Percentiles rank a stretch among this genome's conserved stretches.
Evolutionary conservation across 2,888 invertebrate genomes (phyloP).

Genomic region (Polydrusus pterygomalis): DNA sequence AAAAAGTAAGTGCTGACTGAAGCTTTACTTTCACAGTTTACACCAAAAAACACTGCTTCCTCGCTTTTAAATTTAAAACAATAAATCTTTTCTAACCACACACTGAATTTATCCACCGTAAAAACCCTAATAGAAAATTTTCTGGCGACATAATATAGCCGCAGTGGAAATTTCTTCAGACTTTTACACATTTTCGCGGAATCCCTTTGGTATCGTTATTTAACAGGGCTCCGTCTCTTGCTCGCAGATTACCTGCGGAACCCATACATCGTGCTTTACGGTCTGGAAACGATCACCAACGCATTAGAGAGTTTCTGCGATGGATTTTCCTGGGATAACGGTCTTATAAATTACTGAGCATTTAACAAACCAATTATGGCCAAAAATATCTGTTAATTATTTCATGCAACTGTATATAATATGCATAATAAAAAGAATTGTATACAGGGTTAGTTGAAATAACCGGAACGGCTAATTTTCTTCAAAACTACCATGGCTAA

Average conservation of each 20-base stretch:
- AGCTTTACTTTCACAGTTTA: background rate
- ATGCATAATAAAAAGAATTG: no score
- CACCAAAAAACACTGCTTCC: background rate
- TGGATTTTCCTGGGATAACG: conserved; percentile 15
- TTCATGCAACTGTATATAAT: no score
- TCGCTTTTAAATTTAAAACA: background rate
- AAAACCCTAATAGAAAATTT: conserved; percentile 21
- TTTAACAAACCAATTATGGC: background rate
- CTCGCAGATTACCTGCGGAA: conserved; percentile 63
- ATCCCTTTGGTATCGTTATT: conserved; percentile 49
- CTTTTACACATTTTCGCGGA: conserved; percentile 47
- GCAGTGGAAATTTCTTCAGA: conserved; percentile 34
- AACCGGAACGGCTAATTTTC: no score
- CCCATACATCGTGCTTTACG: conserved; percentile 64
- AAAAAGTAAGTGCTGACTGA: no score
- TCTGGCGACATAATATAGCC: conserved; percentile 24
- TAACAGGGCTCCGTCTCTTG: conserved; percentile 32
- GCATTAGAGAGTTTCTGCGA: conserved; percentile 53
- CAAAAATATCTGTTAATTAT: background rate
- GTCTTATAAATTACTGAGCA: background rate
- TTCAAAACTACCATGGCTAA: no score
- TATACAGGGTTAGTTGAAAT: no score
- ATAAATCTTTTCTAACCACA: conserved; percentile 1
- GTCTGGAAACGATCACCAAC: conserved; percentile 63
- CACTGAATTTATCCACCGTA: background rate